These are phyloP conservation scores for Melanotaenia parkinsoni DNA, from an alignment of 2,797 vertebrate species.

Conservation along the genomic window DNA sequence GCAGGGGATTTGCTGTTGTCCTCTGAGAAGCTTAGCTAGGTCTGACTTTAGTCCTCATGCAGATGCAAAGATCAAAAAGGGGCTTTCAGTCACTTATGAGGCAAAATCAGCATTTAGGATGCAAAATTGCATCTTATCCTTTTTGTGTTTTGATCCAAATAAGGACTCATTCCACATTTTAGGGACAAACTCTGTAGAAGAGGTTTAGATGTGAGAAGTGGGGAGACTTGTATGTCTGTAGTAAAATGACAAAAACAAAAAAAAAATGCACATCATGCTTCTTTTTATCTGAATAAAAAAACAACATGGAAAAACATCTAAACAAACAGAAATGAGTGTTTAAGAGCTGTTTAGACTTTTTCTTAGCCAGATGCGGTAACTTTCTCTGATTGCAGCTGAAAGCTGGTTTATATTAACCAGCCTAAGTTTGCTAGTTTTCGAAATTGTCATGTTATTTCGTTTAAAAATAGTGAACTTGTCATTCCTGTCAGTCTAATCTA, in stretches of 20 bases:
- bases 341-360: background rate
- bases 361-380: background rate
- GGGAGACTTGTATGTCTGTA: background rate
- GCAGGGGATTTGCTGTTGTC: slow-evolving; percentile 48
- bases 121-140: background rate
- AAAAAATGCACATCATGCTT: background rate
- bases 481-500: too few relatives aligned
- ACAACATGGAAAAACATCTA: background rate
- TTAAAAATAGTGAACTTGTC: too few relatives aligned
- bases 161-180: background rate
- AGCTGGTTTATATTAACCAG: too few relatives aligned
- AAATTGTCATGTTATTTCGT: too few relatives aligned
- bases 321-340: background rate
- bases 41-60: slow-evolving; percentile 47
- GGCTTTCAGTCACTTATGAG: slow-evolving; percentile 11
- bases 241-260: too few relatives aligned
- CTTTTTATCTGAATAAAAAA: background rate
- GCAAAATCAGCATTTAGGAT: background rate
- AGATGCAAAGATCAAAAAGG: slow-evolving; percentile 39
- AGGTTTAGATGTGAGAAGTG: background rate
- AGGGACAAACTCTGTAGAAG: background rate
- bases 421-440: too few relatives aligned
- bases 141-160: slow-evolving; percentile 4
- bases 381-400: too few relatives aligned
- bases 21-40: slow-evolving; percentile 70